A percentile compares a stretch with the other conserved stretches of the same genome.
These are phyloP conservation scores for Neosilurus mollespiculum DNA, from an alignment of 2,797 vertebrate species.

Conservation along the genomic window DNA sequence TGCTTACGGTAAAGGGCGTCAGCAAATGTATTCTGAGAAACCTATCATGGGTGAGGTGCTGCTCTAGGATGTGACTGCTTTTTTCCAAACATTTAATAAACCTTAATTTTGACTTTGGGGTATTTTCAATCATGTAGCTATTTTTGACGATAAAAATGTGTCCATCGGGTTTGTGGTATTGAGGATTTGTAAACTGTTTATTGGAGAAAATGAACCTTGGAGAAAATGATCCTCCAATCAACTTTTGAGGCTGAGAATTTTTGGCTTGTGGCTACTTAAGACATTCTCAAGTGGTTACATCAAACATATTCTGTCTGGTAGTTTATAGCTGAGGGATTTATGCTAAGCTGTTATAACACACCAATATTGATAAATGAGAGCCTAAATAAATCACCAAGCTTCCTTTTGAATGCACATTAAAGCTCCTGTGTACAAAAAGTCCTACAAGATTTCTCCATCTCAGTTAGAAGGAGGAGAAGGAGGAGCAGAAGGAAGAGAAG, in stretches of 20 bases:
- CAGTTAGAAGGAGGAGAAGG: conserved; percentile 1
- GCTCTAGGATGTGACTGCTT: background rate
- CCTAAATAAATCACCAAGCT: conserved; percentile 16
- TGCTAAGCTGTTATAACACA: conserved; percentile 6
- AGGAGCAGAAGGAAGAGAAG: background rate
- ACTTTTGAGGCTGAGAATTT: background rate
- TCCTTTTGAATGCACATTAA: background rate
- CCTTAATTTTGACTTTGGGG: background rate
- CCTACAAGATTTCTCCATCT: background rate
- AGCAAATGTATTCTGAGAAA: conserved; percentile 29
- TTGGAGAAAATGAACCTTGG: background rate
- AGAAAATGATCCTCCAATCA: background rate
- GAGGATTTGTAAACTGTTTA: background rate
- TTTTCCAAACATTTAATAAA: conserved; percentile 24
- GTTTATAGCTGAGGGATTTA: conserved; percentile 28
- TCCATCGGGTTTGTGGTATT: background rate
- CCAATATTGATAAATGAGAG: conserved; percentile 18
- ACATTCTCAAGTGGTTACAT: conserved; percentile 23
- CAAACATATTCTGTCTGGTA: background rate
- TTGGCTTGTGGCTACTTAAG: background rate
- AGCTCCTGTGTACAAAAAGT: background rate
- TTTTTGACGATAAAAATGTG: background rate
- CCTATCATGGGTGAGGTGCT: conserved; percentile 12
- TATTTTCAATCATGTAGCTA: conserved; percentile 9
- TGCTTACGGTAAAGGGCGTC: conserved; percentile 32